These are phyloP conservation scores for Helicoverpa assulta DNA, from an alignment of 2,888 invertebrate genomes.

Conservation along the genomic window DNA sequence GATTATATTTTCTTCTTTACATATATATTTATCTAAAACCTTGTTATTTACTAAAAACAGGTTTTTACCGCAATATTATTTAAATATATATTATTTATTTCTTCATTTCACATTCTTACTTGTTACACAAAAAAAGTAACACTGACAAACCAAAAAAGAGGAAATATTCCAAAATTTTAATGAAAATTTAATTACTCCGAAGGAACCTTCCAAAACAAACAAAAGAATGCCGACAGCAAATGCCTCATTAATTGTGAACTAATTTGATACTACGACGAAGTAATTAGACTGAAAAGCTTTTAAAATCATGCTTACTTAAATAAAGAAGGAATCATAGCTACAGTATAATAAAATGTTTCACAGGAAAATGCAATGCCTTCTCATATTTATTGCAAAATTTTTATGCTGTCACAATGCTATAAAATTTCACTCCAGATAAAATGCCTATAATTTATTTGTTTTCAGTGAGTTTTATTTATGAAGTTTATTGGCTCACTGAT, in stretches of 20 bases:
- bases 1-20: too few species aligned
- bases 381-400: slow-evolving; percentile 1
- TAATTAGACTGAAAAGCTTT: slow-evolving; percentile 65
- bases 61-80: too few species aligned
- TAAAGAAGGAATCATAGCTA: slow-evolving; percentile 9
- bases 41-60: too few species aligned
- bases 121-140: too few species aligned
- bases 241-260: slow-evolving; percentile 61
- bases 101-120: too few species aligned
- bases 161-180: slow-evolving; percentile 36
- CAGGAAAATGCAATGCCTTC: slow-evolving; percentile 2
- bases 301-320: slow-evolving; percentile 26
- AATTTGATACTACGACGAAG: slow-evolving; percentile 68
- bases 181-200: slow-evolving; percentile 49
- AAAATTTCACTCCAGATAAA: too few species aligned
- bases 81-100: too few species aligned
- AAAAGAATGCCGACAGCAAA: slow-evolving; percentile 63
- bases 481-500: too few species aligned
- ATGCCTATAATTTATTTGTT: too few species aligned
- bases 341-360: slow-evolving; percentile 20
- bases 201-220: slow-evolving; percentile 49
- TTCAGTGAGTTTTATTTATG: too few species aligned
- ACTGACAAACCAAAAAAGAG: background rate
- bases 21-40: too few species aligned
- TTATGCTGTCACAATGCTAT: too few species aligned